Conservation (phyloP, 2,888 invertebrate species). For the Yponomeuta evonymella region DNA sequence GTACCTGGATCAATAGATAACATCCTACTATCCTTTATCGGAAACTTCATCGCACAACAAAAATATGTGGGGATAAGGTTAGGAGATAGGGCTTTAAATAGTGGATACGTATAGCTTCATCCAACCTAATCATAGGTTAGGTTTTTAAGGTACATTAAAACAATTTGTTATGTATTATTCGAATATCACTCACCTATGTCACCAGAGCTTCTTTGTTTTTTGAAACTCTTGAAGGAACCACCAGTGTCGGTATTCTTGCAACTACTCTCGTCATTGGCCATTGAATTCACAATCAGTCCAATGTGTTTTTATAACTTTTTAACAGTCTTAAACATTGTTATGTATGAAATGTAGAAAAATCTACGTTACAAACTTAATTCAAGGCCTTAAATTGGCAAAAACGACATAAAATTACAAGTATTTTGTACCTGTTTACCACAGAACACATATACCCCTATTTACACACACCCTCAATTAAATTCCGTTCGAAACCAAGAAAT, state of each 20-base stretch:
- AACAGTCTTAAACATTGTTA: constrained; percentile 21
- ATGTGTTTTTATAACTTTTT: constrained; percentile 27
- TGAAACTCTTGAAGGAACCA: constrained; percentile 57
- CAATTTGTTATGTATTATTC: background rate
- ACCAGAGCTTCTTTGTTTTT: constrained; percentile 50
- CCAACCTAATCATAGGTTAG: background rate
- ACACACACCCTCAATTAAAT: constrained; percentile 11
- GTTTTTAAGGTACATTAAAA: background rate
- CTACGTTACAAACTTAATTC: background rate
- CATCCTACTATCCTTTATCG: too few species aligned
- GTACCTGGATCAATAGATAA: too few species aligned
- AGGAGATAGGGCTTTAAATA: background rate
- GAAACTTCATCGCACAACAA: too few species aligned
- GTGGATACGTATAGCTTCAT: background rate
- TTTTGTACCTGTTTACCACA: constrained; percentile 2
- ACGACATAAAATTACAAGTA: background rate
- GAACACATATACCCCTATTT: background rate
- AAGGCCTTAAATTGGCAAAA: constrained; percentile 7
- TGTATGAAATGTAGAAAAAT: background rate
- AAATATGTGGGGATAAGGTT: too few species aligned
- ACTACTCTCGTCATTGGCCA: constrained; percentile 74
- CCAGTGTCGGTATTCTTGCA: constrained; percentile 65
- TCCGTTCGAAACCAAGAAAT: background rate
- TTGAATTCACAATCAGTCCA: constrained; percentile 41
- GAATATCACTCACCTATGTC: constrained; percentile 46